These are phyloP conservation scores for Philereme vetulata DNA, from an alignment of 2,888 invertebrate species.

Conservation along the genomic window DNA sequence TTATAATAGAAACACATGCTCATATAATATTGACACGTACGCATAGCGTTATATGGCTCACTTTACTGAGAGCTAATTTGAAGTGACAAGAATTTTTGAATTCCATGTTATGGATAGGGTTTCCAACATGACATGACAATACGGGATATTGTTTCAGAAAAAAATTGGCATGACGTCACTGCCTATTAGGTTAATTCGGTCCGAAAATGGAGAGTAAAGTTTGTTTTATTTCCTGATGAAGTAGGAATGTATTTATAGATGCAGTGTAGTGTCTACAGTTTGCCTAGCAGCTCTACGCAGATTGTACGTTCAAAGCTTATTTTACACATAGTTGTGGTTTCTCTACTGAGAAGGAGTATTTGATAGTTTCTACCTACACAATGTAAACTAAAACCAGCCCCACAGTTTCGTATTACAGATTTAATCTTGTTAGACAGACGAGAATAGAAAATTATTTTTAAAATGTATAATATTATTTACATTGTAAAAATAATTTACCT, in stretches of 20 bases:
- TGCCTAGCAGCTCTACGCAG: background rate
- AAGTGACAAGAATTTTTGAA: slow-evolving; percentile 6
- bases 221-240: background rate
- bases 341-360: too few species aligned
- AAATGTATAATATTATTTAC: too few species aligned
- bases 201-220: slow-evolving; percentile 16
- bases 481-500: too few species aligned
- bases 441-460: too few species aligned
- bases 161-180: slow-evolving; percentile 23
- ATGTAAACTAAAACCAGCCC: too few species aligned
- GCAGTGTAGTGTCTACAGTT: background rate
- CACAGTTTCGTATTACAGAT: too few species aligned
- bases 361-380: too few species aligned
- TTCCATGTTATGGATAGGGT: slow-evolving; percentile 30
- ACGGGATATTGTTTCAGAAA: slow-evolving; percentile 29
- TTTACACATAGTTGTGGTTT: too few species aligned
- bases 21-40: background rate
- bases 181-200: slow-evolving; percentile 22
- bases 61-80: background rate
- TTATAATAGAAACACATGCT: background rate
- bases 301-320: background rate
- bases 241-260: background rate
- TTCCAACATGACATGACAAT: slow-evolving; percentile 31
- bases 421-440: too few species aligned
- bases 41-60: background rate